Conservation (phyloP, 2,113 vertebrate species). For the Blennius ocellaris region DNA sequence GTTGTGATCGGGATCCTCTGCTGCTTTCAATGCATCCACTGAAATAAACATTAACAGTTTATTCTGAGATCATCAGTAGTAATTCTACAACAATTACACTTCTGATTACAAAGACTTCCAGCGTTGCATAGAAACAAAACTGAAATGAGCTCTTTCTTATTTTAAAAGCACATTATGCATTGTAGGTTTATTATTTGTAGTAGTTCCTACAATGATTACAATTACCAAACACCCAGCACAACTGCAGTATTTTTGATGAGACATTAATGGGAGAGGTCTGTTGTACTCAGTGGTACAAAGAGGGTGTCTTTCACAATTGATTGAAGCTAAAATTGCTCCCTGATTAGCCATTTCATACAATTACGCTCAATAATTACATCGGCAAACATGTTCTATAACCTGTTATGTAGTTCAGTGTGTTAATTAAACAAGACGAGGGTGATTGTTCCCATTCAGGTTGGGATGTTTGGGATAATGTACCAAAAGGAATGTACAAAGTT, state of each 20-base stretch:
- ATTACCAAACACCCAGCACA: conserved; percentile 8
- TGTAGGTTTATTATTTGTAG: not conserved
- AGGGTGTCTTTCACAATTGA: conserved; percentile 3
- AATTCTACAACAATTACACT: conserved; percentile 18
- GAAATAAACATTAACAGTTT: not conserved
- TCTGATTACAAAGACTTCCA: conserved; percentile 25
- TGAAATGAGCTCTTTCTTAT: conserved; percentile 10
- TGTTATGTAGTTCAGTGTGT: not conserved
- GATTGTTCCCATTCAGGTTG: not conserved
- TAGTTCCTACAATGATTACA: not conserved
- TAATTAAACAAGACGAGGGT: not conserved
- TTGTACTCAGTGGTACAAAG: conserved; percentile 4
- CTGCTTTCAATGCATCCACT: conserved; percentile 22
- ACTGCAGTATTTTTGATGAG: conserved; percentile 19
- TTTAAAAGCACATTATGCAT: conserved; percentile 15
- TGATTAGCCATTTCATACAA: conserved; percentile 38
- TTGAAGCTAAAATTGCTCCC: conserved; percentile 14
- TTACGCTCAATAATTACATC: conserved; percentile 24
- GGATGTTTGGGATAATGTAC: too few relatives aligned
- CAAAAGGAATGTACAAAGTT: too few relatives aligned
- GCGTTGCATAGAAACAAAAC: conserved; percentile 15
- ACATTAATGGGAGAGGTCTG: conserved; percentile 14
- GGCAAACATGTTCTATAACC: conserved; percentile 14
- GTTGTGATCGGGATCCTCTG: conserved; percentile 25
- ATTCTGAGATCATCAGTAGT: conserved; percentile 4